Evolutionary conservation across 2,888 invertebrate genomes (phyloP).

Genomic region (Sminthurinus aureus): DNA sequence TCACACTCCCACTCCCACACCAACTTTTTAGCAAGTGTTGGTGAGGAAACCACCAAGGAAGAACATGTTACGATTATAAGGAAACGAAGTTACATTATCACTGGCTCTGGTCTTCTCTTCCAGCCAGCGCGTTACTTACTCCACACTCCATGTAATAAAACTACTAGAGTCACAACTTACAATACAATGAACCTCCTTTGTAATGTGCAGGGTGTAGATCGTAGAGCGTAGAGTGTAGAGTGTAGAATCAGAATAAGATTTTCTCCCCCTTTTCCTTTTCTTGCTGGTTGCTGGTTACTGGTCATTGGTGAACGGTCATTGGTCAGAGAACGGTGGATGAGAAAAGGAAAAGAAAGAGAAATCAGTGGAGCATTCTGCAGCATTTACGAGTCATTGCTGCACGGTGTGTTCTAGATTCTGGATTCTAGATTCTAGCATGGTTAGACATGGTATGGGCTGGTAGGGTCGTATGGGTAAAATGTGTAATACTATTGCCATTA

Average conservation of each 20-base stretch:
- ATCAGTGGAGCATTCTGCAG: not conserved
- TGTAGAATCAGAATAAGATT: slow-evolving; percentile 12
- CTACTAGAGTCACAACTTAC: not conserved
- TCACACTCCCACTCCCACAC: slow-evolving; percentile 11
- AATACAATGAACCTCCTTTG: too few species aligned
- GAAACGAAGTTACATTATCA: not conserved
- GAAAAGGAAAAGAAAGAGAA: not conserved
- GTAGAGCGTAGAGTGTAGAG: not conserved
- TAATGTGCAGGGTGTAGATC: not conserved
- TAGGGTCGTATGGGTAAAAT: not conserved
- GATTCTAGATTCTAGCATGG: not conserved
- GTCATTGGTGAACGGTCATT: not conserved
- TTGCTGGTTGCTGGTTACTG: not conserved
- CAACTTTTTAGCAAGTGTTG: not conserved
- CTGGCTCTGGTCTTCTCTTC: too few species aligned
- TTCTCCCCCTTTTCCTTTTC: not conserved
- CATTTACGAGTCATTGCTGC: too few species aligned
- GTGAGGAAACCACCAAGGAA: not conserved
- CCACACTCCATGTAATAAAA: not conserved
- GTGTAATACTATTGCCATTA: slow-evolving; percentile 5
- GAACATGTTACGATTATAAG: not conserved
- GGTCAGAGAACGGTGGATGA: too few species aligned
- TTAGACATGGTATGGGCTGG: too few species aligned
- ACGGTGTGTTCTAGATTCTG: too few species aligned
- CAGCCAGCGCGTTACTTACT: not conserved